These are phyloP conservation scores for Ennomos quercinarius DNA, from an alignment of 2,888 invertebrate species.

Conservation along the genomic window DNA sequence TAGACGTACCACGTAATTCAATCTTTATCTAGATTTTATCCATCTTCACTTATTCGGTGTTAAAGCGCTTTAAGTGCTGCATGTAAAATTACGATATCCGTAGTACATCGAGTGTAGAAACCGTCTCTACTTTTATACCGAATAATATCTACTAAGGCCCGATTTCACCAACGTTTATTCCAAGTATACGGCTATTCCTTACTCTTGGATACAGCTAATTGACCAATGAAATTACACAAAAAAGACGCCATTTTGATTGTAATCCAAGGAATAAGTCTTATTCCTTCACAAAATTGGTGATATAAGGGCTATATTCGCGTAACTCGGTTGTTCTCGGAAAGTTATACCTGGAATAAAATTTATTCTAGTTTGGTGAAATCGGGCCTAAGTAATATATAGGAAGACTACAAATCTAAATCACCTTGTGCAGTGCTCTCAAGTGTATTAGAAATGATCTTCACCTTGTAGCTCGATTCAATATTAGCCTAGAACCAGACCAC, in stretches of 20 bases:
- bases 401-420: background rate
- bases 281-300: no score
- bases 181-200: no score
- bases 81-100: background rate
- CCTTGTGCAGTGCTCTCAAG: background rate
- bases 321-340: no score
- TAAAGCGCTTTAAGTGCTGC: background rate
- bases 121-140: constrained; percentile 1
- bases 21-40: background rate
- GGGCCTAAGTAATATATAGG: background rate
- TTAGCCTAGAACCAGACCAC: background rate
- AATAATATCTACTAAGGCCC: no score
- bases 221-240: no score
- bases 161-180: no score
- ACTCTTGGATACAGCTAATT: no score
- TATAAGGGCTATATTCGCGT: no score
- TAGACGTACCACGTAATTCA: background rate
- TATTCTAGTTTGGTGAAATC: no score
- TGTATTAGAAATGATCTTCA: background rate
- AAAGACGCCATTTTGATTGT: no score
- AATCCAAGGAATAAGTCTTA: no score
- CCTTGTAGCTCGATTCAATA: background rate
- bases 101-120: background rate
- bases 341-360: no score
- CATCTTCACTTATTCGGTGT: background rate